Conservation (phyloP, 1,140 invertebrate genomes). For the Euschistus heros region DNA sequence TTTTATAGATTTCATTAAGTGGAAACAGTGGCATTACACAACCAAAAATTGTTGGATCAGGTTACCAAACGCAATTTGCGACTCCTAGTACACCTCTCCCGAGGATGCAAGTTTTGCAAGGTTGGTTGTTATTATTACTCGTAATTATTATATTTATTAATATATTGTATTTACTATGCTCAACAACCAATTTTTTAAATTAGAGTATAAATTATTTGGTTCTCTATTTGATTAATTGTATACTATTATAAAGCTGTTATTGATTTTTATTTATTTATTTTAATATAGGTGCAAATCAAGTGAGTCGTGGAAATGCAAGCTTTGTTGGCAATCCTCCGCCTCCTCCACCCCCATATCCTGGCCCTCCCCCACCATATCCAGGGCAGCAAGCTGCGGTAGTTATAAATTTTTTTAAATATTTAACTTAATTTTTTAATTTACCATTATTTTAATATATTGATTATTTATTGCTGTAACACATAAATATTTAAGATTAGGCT, state of each 20-base stretch:
- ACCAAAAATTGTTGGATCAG: conserved; percentile 9
- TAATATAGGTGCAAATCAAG: not conserved
- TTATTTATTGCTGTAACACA: no score
- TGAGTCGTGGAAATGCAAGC: not conserved
- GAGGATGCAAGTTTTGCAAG: conserved; percentile 18
- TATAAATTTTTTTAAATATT: conserved; percentile 6
- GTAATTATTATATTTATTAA: no score
- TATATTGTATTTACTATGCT: no score
- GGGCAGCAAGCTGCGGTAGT: conserved; percentile 40
- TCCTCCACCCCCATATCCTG: conserved; percentile 50
- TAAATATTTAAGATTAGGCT: no score
- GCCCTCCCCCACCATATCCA: conserved; percentile 54
- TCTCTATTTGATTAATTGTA: no score
- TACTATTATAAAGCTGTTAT: no score
- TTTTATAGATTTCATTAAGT: not conserved
- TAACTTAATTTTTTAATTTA: not conserved
- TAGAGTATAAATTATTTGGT: no score
- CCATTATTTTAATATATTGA: not conserved
- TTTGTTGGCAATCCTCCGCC: conserved; percentile 1
- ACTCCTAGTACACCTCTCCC: conserved; percentile 20
- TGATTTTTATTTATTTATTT: no score
- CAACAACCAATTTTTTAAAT: no score
- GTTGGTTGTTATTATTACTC: no score
- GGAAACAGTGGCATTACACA: not conserved
- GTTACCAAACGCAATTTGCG: conserved; percentile 15